Percentiles rank a stretch among this genome's conserved stretches.
phyloP scores from a whole-genome alignment of 2,113 vertebrate genomes.

The Pleuronectes platessa region DNA sequence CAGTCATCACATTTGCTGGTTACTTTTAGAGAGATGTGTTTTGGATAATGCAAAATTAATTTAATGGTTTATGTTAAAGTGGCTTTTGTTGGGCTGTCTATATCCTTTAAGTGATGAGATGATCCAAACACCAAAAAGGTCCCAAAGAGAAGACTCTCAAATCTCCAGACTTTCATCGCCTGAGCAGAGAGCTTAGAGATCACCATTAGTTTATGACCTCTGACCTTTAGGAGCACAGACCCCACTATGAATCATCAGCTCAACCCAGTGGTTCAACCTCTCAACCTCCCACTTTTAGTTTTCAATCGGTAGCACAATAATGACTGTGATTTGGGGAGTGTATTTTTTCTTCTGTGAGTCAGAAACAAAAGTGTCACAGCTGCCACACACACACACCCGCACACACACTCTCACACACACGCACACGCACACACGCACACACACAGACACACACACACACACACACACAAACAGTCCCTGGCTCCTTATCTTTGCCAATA shows the following conservation, averaged over 20 bases:
- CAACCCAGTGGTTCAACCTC: constrained; percentile 15
- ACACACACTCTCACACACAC: no score
- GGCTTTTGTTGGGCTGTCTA: neutral
- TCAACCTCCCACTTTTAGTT: constrained; percentile 28
- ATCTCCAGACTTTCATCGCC: constrained; percentile 18
- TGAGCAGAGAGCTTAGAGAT: constrained; percentile 1
- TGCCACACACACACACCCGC: neutral
- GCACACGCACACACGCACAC: neutral
- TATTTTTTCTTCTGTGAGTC: constrained; percentile 24
- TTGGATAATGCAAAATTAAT: neutral
- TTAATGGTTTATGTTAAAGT: neutral
- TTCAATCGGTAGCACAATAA: constrained; percentile 28
- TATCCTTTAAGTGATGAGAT: neutral
- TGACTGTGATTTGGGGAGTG: constrained; percentile 46
- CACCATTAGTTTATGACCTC: constrained; percentile 29
- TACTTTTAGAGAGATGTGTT: neutral
- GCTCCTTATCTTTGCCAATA: constrained; percentile 9
- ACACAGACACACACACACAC: neutral
- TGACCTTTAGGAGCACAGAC: constrained; percentile 37
- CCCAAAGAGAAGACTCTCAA: neutral
- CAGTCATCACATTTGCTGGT: no score
- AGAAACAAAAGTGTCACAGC: constrained; percentile 36
- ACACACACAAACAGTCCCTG: neutral
- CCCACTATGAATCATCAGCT: constrained; percentile 25
- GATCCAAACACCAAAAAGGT: neutral